A percentile compares a stretch with the other conserved stretches of the same genome.
Conservation (phyloP, 2,797 vertebrate species). For the Coreius guichenoti region DNA sequence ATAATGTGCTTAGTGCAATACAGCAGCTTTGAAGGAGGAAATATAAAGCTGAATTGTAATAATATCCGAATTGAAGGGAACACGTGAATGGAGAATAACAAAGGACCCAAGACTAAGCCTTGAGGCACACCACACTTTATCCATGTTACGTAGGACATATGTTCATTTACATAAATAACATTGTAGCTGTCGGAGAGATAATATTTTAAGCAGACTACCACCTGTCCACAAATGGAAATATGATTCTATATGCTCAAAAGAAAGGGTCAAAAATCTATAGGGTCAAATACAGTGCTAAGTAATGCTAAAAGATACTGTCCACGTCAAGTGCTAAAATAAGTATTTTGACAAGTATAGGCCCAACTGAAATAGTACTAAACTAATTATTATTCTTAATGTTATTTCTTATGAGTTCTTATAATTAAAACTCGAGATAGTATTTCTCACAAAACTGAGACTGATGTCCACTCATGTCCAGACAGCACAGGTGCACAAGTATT, state of each 20-base stretch:
- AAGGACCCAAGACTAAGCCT: constrained; percentile 33
- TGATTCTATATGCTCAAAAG: neutral
- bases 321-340: neutral
- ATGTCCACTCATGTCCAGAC: neutral
- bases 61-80: neutral
- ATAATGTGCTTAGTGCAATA: neutral
- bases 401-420: neutral
- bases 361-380: neutral
- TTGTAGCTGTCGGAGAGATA: neutral
- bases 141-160: neutral
- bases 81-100: neutral
- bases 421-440: neutral
- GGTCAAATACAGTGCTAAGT: neutral
- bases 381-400: neutral
- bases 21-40: neutral
- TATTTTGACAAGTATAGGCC: neutral
- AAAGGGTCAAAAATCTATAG: neutral
- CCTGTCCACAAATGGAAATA: neutral
- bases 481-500: neutral
- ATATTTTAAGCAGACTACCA: neutral
- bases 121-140: constrained; percentile 29
- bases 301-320: neutral
- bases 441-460: neutral
- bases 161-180: neutral
- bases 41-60: neutral